phyloP scores from a whole-genome alignment of 2,888 invertebrate genomes.

The Nomada fabriciana region DNA sequence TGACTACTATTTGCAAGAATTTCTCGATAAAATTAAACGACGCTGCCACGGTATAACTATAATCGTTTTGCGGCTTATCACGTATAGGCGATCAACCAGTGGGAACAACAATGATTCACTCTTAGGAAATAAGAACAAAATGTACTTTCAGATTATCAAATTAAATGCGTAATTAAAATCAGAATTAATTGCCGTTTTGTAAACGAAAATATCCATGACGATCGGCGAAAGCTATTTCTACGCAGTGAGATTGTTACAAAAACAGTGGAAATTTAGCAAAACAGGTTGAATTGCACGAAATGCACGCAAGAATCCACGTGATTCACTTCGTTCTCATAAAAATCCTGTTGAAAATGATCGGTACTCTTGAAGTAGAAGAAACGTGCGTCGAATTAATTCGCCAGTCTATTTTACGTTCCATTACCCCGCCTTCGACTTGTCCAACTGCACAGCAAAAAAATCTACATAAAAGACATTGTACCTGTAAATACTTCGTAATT shows the following conservation, averaged over 20 bases:
- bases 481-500: slow-evolving; percentile 21
- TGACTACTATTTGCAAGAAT: slow-evolving; percentile 7
- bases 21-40: background rate
- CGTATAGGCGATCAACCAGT: background rate
- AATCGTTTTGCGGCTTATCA: background rate
- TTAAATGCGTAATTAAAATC: background rate
- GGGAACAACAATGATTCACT: background rate
- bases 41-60: too few relatives aligned
- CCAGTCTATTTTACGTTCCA: background rate
- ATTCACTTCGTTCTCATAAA: background rate
- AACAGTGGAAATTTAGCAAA: background rate
- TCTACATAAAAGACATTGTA: background rate
- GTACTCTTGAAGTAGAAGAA: background rate
- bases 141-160: too few relatives aligned
- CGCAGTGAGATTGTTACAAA: background rate
- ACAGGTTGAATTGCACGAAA: background rate
- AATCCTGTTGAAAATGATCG: slow-evolving; percentile 1
- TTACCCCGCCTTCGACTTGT: background rate
- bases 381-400: background rate
- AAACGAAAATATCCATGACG: slow-evolving; percentile 22
- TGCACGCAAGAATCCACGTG: background rate
- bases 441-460: background rate
- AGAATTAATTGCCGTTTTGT: background rate
- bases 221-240: background rate
- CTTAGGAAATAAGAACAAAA: background rate